Percentiles rank a stretch among this genome's conserved stretches.
Evolutionary conservation across 2,113 vertebrate genomes (phyloP).

Genomic region (Eulemur rufifrons): DNA sequence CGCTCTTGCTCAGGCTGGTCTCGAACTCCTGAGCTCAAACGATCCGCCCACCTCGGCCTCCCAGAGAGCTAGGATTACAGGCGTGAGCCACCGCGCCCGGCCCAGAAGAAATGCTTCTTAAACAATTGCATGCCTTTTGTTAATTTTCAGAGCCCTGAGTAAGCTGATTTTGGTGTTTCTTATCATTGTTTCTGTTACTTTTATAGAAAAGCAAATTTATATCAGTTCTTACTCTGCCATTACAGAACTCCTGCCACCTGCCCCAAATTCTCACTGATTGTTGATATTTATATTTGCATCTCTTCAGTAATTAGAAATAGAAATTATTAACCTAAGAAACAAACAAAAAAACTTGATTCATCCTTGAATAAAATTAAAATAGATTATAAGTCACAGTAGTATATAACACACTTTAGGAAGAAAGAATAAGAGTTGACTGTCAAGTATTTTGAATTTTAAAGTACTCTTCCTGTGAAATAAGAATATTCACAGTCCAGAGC

Average conservation of each 20-base stretch:
- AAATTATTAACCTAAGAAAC: not conserved
- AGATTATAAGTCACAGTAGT: not conserved
- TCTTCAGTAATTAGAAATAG: not conserved
- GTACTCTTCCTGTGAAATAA: not conserved
- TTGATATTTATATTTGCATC: not conserved
- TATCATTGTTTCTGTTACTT: not conserved
- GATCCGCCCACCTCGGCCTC: too few relatives aligned
- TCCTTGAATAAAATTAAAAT: not conserved
- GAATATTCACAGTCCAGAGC: not conserved
- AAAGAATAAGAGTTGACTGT: not conserved
- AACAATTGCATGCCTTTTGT: not conserved
- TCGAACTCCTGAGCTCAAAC: too few relatives aligned
- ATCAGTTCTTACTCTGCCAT: not conserved
- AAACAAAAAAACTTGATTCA: not conserved
- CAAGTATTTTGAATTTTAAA: not conserved
- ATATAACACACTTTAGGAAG: not conserved
- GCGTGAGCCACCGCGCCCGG: too few relatives aligned
- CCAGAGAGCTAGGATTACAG: too few relatives aligned
- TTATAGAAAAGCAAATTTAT: not conserved
- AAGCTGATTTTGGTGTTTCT: not conserved
- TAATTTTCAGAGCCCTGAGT: not conserved
- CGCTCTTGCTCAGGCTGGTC: too few relatives aligned
- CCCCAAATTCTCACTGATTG: not conserved
- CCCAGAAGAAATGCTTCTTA: not conserved
- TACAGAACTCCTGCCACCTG: not conserved